Base-by-base conservation (phyloP, 2,888 invertebrate species). In the Pandemis cinnamomeana region DNA sequence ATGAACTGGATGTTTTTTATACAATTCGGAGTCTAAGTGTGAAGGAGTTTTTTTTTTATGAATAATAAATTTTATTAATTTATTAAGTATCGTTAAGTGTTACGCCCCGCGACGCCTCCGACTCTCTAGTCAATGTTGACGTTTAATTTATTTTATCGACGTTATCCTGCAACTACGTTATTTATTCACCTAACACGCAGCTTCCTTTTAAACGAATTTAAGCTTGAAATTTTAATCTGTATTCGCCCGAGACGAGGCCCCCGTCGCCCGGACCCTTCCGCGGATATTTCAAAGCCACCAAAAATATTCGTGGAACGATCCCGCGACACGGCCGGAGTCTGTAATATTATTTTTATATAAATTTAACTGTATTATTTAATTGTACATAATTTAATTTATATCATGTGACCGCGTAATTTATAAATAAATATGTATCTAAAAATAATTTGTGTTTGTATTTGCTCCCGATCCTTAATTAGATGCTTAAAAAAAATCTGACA, bases 361-460 rank as follows among this genome's bases (percentile, higher is more conserved):
- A 89, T 86, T 88, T 91, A 92, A 93, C 90, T 90, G 87, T 91
- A 91, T 89, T 91, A 91, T 92, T 91, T 89, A 92, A 92, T 92
- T 93, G 93, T 94, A 94, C 90, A 93, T 94, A 94, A 91, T 87
- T 90, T 90, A 91, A 92, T 92, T 93, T 92, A 92, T 91, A 91
- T 91, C 89, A 91, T 89, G 91, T 92, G 92, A 93, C 91, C 86
- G 91, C 90, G 90, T 93, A 91, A 93, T 91, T 93, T 93, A 93
- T 90, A 87, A 93, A 93, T 93, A 94, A 93, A 93, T 93, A 93
- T 93, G 89, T 93, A 93, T 93, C 83, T 85, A 88, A 90, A 92
- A 91, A 92, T 89, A 88, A 79, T 41, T 27, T 76, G 81, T 80
- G 89, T 89, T 90, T 86, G 88, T 27, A 89, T 83, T 66, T 60